Evolutionary conservation across 2,888 invertebrate genomes (phyloP), one percentile per base, ranked within the genome.

Genomic region (Lacanobia wlatinum): DNA sequence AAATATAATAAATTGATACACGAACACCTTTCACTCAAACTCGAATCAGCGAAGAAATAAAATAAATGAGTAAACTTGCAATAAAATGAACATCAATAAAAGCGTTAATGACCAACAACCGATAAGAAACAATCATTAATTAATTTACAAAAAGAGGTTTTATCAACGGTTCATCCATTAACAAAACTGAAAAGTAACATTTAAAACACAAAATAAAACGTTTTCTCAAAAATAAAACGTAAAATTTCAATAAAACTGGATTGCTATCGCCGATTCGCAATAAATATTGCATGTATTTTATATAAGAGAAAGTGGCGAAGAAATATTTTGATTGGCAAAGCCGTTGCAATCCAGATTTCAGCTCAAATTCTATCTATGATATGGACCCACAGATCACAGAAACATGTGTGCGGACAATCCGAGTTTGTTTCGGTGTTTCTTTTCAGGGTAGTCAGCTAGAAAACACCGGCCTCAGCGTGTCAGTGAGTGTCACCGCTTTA

Each of bases 301-400:
- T 28, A 21, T 55, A 76, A 82, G 86, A 80, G 86, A 86, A 86
- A 86, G 86, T 80, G 12, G 56, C 61, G 50, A 76, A 53, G 59
- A 80, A 80, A 80, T 74, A 77, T 76, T 78, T 79, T 76, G 74
- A 80, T 86, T 82, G 76, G 76, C 80, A 76, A n/a, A 62, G 59
- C 28, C 70, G 28, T 71, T 53, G 46, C 61, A 78, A 71, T 81
- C 77, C 67, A 78, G 59, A 66, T 75, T 85, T 80, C 40, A 75
- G 73, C 68, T 73, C 63, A 64, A 72, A 69, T 73, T 58, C 68
- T 72, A 69, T 69, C 55, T 69, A 59, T 43, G 43, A 52, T 69
- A 67, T 43, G 10, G 56, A 71, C 53, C 46, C 40, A 40, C 21
- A 59, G 59, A 59, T 14, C 59, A 59, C 59, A 38, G 40, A 59